phyloP scores from a whole-genome alignment of 2,888 invertebrate genomes.

The Spilarctia lutea region DNA sequence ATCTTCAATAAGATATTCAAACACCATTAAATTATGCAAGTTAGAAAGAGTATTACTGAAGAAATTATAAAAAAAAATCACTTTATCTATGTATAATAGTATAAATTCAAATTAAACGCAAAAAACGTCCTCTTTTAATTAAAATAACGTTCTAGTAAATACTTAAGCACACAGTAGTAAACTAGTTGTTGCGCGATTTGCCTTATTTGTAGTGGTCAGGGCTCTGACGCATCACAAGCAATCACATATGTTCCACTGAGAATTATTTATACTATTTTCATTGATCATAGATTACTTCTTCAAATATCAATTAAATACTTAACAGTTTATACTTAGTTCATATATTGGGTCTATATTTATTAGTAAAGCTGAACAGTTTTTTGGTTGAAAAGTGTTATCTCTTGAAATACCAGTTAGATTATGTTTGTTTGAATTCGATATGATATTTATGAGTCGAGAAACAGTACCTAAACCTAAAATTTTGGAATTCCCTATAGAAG shows the following conservation, averaged over 20 bases:
- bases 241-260: slow-evolving; percentile 19
- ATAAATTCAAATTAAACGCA: neutral
- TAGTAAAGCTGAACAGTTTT: neutral
- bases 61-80: no score
- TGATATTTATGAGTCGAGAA: neutral
- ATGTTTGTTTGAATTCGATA: neutral
- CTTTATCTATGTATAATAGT: no score
- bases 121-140: slow-evolving; percentile 1
- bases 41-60: no score
- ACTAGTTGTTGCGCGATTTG: slow-evolving; percentile 23
- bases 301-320: neutral
- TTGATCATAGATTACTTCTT: slow-evolving; percentile 13
- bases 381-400: neutral
- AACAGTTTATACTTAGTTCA: neutral
- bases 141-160: slow-evolving; percentile 14
- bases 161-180: slow-evolving; percentile 6
- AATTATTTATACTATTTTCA: slow-evolving; percentile 17
- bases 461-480: neutral
- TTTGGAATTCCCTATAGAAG: no score
- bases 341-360: neutral
- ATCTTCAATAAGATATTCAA: no score
- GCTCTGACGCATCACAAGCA: slow-evolving; percentile 23
- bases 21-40: no score
- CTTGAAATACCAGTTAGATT: neutral
- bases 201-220: slow-evolving; percentile 29